Conservation (phyloP, 92 coral and sea anemone species). For the Phymanthus crucifer region DNA sequence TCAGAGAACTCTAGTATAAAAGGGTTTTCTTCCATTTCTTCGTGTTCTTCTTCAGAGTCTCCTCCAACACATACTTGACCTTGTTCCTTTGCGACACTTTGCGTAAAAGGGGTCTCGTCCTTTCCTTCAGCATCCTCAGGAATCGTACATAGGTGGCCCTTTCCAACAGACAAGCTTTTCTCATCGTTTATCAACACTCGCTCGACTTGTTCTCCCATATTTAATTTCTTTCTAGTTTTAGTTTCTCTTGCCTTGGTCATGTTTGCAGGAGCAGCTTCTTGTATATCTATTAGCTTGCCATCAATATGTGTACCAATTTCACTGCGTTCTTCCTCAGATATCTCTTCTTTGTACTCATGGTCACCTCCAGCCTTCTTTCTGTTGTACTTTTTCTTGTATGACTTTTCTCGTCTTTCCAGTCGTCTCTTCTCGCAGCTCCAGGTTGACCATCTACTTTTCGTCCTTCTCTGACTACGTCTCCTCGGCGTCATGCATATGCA, state of each 20-base stretch:
- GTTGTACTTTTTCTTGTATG: constrained; percentile 6
- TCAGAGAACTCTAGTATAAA: constrained; percentile 36
- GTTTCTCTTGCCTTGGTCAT: not conserved
- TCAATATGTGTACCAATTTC: not conserved
- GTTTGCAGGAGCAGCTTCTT: not conserved
- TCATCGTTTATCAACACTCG: not conserved
- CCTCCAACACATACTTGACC: not conserved
- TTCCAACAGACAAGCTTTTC: not conserved
- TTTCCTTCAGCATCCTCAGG: not conserved
- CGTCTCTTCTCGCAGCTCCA: constrained; percentile 18
- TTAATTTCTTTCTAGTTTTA: not conserved
- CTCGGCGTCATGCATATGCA: constrained; percentile 77
- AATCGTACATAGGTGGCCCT: not conserved
- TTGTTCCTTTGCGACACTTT: not conserved
- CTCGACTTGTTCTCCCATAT: not conserved
- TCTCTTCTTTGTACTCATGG: not conserved
- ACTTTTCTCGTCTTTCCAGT: not conserved
- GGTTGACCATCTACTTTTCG: constrained; percentile 18
- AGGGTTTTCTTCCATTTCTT: constrained; percentile 13
- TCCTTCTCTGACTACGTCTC: constrained; percentile 67
- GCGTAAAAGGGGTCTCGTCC: not conserved
- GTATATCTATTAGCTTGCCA: not conserved
- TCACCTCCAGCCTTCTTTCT: not conserved
- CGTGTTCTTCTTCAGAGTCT: not conserved
- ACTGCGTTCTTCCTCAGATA: not conserved